A percentile compares a stretch with the other conserved stretches of the same genome.
Conservation (phyloP, 2,888 invertebrate genomes). For the Sinopyrophorus schimmeli region DNA sequence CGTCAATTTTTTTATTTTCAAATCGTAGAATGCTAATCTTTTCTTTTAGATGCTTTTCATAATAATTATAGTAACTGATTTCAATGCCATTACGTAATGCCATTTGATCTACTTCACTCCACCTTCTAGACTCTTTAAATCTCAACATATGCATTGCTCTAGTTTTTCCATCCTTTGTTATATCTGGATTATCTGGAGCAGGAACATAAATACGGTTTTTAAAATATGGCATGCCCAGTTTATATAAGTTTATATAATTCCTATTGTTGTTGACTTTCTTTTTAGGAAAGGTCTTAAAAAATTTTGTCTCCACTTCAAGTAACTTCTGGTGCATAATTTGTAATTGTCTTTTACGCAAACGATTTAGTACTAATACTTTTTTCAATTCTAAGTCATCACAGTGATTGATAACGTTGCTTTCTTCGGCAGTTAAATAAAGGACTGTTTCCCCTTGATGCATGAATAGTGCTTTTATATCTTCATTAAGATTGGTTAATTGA, state of each 20-base stretch:
- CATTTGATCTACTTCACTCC: conserved; percentile 64
- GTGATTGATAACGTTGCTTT: conserved; percentile 38
- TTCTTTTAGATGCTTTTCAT: conserved; percentile 46
- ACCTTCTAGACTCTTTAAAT: conserved; percentile 40
- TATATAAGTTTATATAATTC: conserved; percentile 15
- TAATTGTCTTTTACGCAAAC: conserved; percentile 40
- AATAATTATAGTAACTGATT: conserved; percentile 42
- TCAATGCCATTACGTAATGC: conserved; percentile 57
- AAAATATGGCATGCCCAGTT: conserved; percentile 66
- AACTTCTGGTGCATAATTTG: conserved; percentile 39
- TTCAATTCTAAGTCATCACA: conserved; percentile 40
- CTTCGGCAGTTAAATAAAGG: conserved; percentile 36
- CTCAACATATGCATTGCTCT: conserved; percentile 46
- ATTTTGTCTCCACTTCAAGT: conserved; percentile 34
- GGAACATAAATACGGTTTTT: conserved; percentile 62
- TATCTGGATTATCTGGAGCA: conserved; percentile 64
- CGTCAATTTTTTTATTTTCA: not conserved
- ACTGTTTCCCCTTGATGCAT: conserved; percentile 7
- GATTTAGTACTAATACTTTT: conserved; percentile 40
- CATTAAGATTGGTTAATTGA: not conserved
- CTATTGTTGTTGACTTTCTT: not conserved
- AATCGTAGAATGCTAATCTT: conserved; percentile 19
- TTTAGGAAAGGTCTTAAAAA: not conserved
- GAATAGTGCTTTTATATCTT: not conserved
- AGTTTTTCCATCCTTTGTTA: conserved; percentile 44